Conservation (phyloP, 2,888 invertebrate genomes). For the Xestia rhomboidea region DNA sequence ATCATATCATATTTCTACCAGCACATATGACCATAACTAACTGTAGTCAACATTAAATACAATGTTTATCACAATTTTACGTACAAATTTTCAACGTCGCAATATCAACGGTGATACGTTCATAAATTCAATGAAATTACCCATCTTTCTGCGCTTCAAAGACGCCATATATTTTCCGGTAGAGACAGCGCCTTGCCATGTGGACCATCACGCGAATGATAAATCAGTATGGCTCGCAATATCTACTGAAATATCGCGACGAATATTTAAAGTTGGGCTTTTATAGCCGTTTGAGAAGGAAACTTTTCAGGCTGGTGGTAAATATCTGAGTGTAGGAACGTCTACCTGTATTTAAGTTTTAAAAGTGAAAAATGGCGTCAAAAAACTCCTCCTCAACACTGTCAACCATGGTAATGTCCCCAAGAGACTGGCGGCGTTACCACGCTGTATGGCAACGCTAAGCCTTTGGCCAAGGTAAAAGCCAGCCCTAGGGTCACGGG, state of each 20-base stretch:
- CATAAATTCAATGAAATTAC: constrained; percentile 90
- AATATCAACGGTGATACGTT: constrained; percentile 86
- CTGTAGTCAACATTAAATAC: constrained; percentile 68
- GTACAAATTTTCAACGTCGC: constrained; percentile 84
- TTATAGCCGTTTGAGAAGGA: constrained; percentile 20
- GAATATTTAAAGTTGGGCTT: constrained; percentile 52
- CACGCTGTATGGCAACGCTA: no score
- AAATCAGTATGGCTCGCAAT: constrained; percentile 80
- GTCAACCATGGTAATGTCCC: no score
- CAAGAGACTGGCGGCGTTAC: no score
- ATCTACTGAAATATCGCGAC: constrained; percentile 48
- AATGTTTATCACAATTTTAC: constrained; percentile 84
- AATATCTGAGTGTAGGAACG: neutral
- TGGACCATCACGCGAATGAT: constrained; percentile 87
- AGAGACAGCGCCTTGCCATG: constrained; percentile 86
- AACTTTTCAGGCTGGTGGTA: neutral
- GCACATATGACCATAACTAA: constrained; percentile 32
- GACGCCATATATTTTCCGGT: constrained; percentile 87
- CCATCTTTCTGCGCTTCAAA: constrained; percentile 89
- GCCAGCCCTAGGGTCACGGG: no score
- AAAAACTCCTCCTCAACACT: no score
- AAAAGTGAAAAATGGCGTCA: neutral
- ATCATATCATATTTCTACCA: neutral
- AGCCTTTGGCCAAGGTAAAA: no score
- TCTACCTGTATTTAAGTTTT: neutral